These are phyloP conservation scores for Danio tinwini DNA, from an alignment of 2,797 vertebrate species.

Conservation along the genomic window DNA sequence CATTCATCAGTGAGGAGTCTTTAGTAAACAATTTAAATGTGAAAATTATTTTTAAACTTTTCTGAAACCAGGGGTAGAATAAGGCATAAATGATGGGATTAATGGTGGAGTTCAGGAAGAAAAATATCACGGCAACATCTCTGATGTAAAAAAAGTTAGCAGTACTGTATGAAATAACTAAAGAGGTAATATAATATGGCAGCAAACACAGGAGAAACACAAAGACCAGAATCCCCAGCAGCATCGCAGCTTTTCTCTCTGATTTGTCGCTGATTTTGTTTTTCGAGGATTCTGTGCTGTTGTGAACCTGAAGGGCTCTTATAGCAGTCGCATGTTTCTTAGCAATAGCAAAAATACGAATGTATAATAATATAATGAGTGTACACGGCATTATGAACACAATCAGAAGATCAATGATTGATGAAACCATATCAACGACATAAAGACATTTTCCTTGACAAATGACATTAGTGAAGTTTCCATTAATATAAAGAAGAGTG, in stretches of 20 bases:
- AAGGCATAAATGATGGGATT: conserved; percentile 63
- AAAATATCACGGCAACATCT: background rate
- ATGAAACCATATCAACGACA: conserved; percentile 16
- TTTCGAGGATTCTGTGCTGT: conserved; percentile 4
- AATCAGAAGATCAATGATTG: conserved; percentile 33
- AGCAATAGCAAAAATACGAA: conserved; percentile 18
- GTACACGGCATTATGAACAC: conserved; percentile 38
- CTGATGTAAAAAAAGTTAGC: too few relatives aligned
- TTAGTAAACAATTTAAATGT: conserved; percentile 45
- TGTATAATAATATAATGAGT: conserved; percentile 14
- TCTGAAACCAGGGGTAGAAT: conserved; percentile 62
- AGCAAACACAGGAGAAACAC: conserved; percentile 57
- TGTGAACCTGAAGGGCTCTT: conserved; percentile 44
- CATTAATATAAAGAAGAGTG: conserved; percentile 26
- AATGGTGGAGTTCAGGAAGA: conserved; percentile 59
- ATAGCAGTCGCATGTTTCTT: conserved; percentile 55
- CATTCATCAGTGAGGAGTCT: conserved; percentile 52
- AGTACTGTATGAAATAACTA: conserved; percentile 1
- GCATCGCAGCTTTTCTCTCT: conserved; percentile 51
- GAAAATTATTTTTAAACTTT: conserved; percentile 53
- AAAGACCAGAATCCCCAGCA: conserved; percentile 54
- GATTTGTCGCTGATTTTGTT: conserved; percentile 20
- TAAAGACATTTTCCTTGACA: conserved; percentile 17
- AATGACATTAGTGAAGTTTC: background rate
- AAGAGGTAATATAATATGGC: conserved; percentile 49